Base-by-base conservation (phyloP, 92 coral and sea anemone genomes). In the Galaxea fascicularis region DNA sequence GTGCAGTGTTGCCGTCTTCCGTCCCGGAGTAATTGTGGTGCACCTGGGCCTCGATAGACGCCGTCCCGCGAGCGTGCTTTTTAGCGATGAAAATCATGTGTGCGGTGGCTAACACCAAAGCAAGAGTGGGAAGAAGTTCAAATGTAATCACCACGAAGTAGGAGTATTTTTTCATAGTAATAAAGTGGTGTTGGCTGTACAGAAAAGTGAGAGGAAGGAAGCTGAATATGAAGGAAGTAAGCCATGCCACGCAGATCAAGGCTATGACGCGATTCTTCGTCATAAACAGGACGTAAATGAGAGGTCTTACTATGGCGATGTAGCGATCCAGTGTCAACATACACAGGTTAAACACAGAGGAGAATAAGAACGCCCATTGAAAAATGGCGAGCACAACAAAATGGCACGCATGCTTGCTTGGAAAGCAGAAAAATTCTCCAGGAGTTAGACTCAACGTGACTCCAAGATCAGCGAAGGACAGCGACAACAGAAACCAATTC, bases 11-110 rank as follows among this genome's bases (percentile, higher is more conserved):
- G 24, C 12, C 53, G 10, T 45, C 8, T 10, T 59, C 70, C 18
- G 85, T 11, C 16, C 39, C 49, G 10, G 84, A 64, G 0, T 81
- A 69, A 24, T 81, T 81, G 77, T 70, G 57, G 22, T 39, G 57
- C 16, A 81, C 17, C 64, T 81, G 85, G 12, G 26, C 16, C 53
- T 31, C 24, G 21, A 81, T 58, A 12, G 69, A 16, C 45, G 69
- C 69, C 58, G 57, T 70, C 77, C 56, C 85, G 28, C 85, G 77
- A 24, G 77, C 78, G 69, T 69, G 77, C 44, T 81, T 81, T 70
- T 44, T 81, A 70, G 77, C 85, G 69, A 81, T 69, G 77, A 21
- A 30, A 22, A 81, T 49, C 68, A 81, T 35, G 22, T 81, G 85
- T 3, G 39, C 18, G 18, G 85, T 81, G 12, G 28, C 41, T 5